phyloP scores from a whole-genome alignment of 2,113 vertebrate genomes.

The Dicerorhinus sumatrensis region DNA sequence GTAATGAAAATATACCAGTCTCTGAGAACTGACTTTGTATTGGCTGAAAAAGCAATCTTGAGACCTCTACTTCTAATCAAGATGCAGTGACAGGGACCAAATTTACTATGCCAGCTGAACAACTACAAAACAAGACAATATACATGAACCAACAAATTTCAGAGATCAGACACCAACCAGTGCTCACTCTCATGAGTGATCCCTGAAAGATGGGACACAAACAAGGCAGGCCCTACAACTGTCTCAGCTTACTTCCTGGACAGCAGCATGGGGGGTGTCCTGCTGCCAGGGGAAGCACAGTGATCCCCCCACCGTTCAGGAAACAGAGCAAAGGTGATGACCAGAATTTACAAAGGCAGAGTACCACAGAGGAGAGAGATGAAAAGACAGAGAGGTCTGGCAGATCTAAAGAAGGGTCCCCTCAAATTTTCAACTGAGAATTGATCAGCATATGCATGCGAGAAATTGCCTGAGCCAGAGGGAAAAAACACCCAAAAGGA shows the following conservation, averaged over 20 bases:
- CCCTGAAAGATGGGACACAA: background rate
- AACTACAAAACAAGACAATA: background rate
- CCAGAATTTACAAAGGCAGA: background rate
- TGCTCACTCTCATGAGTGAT: too few species aligned
- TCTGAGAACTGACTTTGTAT: background rate
- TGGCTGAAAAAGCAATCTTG: background rate
- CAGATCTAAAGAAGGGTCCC: background rate
- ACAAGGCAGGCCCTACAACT: background rate
- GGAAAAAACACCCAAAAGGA: background rate
- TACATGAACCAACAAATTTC: background rate
- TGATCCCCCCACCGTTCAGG: background rate
- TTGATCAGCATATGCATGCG: background rate
- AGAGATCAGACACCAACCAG: background rate
- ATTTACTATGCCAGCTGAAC: background rate
- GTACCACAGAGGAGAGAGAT: background rate
- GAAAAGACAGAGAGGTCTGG: background rate
- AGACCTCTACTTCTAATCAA: slow-evolving; percentile 36
- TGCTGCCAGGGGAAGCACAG: background rate
- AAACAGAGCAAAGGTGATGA: background rate
- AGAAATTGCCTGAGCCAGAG: slow-evolving; percentile 5
- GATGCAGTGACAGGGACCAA: background rate
- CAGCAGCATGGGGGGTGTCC: background rate
- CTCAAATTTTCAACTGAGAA: slow-evolving; percentile 6
- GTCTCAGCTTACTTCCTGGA: background rate
- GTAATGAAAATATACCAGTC: background rate